phyloP scores from a whole-genome alignment of 2,113 vertebrate genomes.

The Thunnus thynnus region DNA sequence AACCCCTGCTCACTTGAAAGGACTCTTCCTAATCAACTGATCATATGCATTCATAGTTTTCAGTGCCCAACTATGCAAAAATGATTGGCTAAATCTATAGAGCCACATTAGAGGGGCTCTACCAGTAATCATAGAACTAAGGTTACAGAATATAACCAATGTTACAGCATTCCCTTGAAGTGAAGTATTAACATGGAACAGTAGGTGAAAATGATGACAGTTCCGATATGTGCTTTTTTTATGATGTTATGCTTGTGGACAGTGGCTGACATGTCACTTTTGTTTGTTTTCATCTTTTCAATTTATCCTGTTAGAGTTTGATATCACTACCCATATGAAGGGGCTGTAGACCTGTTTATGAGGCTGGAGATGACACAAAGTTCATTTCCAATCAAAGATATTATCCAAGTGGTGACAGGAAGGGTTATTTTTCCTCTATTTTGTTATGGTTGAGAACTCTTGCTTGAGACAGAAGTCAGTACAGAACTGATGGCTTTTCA shows the following conservation, averaged over 20 bases:
- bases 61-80: no score
- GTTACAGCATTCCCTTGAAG: background rate
- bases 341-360: conserved; percentile 11
- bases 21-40: no score
- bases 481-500: conserved; percentile 54
- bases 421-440: conserved; percentile 39
- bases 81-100: no score
- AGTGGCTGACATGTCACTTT: conserved; percentile 30
- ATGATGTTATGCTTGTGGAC: background rate
- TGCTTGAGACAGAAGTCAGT: conserved; percentile 35
- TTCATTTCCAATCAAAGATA: conserved; percentile 54
- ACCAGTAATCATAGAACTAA: background rate
- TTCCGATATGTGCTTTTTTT: background rate
- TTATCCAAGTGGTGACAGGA: conserved; percentile 45
- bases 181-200: conserved; percentile 11
- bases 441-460: conserved; percentile 53
- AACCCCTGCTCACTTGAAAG: no score
- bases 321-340: conserved; percentile 8
- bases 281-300: conserved; percentile 38
- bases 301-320: conserved; percentile 3
- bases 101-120: background rate
- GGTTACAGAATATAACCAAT: background rate
- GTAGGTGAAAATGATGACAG: background rate
- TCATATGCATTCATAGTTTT: no score
- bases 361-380: conserved; percentile 36